phyloP scores from a whole-genome alignment of 2,888 invertebrate genomes.

The Apantesis nais region DNA sequence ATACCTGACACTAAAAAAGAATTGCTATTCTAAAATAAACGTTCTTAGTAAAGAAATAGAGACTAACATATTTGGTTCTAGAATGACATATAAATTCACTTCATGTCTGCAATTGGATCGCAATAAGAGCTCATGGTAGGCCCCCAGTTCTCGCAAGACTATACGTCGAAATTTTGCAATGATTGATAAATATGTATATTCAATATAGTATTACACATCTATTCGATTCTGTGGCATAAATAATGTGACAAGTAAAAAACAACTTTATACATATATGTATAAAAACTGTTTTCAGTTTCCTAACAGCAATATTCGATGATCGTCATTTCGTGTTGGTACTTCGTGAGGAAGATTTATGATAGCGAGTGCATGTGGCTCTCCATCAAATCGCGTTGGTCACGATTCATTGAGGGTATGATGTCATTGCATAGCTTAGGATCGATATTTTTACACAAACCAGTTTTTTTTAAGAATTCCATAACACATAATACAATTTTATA shows the following conservation, averaged over 20 bases:
- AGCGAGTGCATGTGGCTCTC: slow-evolving; percentile 34
- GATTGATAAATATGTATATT: slow-evolving; percentile 1
- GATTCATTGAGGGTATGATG: slow-evolving; percentile 44
- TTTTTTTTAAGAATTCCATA: background rate
- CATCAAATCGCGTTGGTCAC: slow-evolving; percentile 38
- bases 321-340: slow-evolving; percentile 10
- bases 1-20: too few species aligned
- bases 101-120: too few species aligned
- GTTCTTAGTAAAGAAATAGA: too few species aligned
- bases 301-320: background rate
- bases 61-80: too few species aligned
- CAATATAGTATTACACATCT: background rate
- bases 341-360: slow-evolving; percentile 42
- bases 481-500: background rate
- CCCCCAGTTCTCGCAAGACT: too few species aligned
- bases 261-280: background rate
- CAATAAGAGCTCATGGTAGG: too few species aligned
- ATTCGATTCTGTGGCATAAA: background rate
- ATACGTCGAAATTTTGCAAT: background rate
- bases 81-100: too few species aligned
- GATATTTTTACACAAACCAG: background rate
- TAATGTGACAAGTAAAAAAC: background rate
- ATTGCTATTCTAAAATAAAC: too few species aligned
- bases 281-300: background rate
- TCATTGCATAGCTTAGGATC: slow-evolving; percentile 39